Percentiles rank a stretch among this genome's conserved stretches.
Conservation (phyloP, 2,113 vertebrate species). For the Paradoxurus hermaphroditus region DNA sequence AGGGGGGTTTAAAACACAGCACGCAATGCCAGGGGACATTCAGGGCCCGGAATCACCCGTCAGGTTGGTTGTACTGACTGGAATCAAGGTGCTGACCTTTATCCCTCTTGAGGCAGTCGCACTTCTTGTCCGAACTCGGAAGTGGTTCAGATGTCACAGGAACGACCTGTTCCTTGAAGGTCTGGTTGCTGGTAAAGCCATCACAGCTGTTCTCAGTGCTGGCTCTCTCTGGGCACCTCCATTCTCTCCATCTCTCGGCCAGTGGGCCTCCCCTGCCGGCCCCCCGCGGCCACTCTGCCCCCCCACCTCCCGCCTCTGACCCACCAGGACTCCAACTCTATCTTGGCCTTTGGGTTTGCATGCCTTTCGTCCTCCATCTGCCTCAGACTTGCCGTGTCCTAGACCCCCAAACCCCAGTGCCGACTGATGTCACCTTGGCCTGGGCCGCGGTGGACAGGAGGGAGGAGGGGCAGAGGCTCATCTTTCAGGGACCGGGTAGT, state of each 20-base stretch:
- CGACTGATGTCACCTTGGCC: background rate
- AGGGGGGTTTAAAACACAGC: background rate
- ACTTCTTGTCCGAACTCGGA: background rate
- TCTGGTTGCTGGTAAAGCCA: background rate
- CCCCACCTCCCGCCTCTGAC: background rate
- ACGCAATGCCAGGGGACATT: background rate
- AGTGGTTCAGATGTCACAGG: background rate
- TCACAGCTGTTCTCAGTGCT: background rate
- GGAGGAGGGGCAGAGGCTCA: background rate
- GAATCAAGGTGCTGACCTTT: background rate
- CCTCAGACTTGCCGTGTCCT: background rate
- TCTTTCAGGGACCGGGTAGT: background rate
- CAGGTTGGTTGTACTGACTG: background rate
- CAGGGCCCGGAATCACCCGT: background rate
- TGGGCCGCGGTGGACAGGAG: rapidly evolving
- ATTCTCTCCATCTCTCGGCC: background rate
- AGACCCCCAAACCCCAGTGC: background rate
- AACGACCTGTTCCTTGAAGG: background rate
- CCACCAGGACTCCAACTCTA: background rate
- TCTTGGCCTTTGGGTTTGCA: background rate
- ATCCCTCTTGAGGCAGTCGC: background rate
- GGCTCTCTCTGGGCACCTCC: background rate
- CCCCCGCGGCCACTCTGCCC: background rate
- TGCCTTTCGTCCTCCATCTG: background rate
- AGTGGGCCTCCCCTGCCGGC: rapidly evolving